These are phyloP conservation scores for Melanotaenia duboulayi DNA, from an alignment of 2,113 vertebrate species.

Conservation along the genomic window DNA sequence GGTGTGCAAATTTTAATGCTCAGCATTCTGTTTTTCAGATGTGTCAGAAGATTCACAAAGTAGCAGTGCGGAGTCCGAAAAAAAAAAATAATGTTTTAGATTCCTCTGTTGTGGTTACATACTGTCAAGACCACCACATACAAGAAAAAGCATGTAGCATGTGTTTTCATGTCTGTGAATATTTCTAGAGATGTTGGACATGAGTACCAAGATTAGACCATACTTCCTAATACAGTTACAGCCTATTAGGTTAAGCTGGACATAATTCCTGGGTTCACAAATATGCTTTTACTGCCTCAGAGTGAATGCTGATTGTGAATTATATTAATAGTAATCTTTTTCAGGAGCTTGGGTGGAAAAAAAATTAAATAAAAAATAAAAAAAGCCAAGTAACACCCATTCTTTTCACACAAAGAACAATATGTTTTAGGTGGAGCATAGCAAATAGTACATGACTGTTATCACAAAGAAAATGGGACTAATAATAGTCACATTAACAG, in stretches of 20 bases:
- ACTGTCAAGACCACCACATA: not conserved
- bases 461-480: conserved; percentile 4
- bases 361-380: not conserved
- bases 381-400: not conserved
- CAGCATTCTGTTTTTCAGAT: conserved; percentile 20
- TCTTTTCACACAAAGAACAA: conserved; percentile 5
- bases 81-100: too few species aligned
- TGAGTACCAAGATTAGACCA: conserved; percentile 4
- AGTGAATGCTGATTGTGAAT: too few species aligned
- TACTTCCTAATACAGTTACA: too few species aligned
- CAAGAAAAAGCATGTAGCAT: not conserved
- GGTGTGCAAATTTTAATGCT: conserved; percentile 44
- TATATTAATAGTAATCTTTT: not conserved
- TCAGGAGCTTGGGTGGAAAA: not conserved
- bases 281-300: too few species aligned
- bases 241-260: too few species aligned
- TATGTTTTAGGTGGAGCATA: not conserved
- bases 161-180: conserved; percentile 14
- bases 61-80: not conserved
- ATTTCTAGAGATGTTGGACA: conserved; percentile 40
- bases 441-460: conserved; percentile 19
- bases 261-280: too few species aligned
- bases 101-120: too few species aligned
- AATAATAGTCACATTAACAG: conserved; percentile 36
- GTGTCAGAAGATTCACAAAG: conserved; percentile 41